A percentile compares a stretch with the other conserved stretches of the same genome.
These are phyloP conservation scores for Leptopilina clavipes DNA, from an alignment of 1,140 invertebrate genomes.

Conservation along the genomic window DNA sequence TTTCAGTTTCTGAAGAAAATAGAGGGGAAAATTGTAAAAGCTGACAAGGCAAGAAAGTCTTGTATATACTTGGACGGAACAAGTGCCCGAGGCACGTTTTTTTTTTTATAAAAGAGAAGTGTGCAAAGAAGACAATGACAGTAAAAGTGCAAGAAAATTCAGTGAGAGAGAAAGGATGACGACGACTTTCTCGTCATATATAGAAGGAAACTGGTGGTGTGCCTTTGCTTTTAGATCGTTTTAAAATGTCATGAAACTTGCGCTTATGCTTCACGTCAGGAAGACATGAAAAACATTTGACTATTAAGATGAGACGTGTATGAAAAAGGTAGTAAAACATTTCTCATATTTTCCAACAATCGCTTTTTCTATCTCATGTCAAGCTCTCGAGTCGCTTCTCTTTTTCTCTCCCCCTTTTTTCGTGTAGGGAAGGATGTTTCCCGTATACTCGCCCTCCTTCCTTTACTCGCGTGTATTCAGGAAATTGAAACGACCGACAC, in stretches of 20 bases:
- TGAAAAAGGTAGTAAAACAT: slow-evolving; percentile 16
- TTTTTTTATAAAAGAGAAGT: slow-evolving; percentile 1
- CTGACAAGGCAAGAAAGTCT: slow-evolving; percentile 12
- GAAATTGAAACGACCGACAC: slow-evolving; percentile 28
- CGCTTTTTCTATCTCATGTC: slow-evolving; percentile 8
- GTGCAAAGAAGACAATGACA: slow-evolving; percentile 27
- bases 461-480: slow-evolving; percentile 30
- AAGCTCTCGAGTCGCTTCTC: neutral
- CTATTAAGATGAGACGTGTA: neutral
- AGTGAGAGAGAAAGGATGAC: neutral
- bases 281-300: slow-evolving; percentile 21
- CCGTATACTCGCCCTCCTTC: slow-evolving; percentile 23
- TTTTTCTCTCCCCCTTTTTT: too few species aligned
- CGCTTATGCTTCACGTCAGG: neutral
- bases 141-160: slow-evolving; percentile 17
- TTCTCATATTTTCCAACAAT: slow-evolving; percentile 29
- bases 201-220: neutral
- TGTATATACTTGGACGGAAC: slow-evolving; percentile 2
- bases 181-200: neutral
- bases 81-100: slow-evolving; percentile 18
- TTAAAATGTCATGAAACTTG: slow-evolving; percentile 14
- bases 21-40: neutral
- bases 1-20: slow-evolving; percentile 4
- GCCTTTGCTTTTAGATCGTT: slow-evolving; percentile 1
- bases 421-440: too few species aligned